Percentiles rank a stretch among this genome's conserved stretches.
Evolutionary conservation across 2,797 vertebrate genomes (phyloP).

Genomic region (Gorsachius magnificus): DNA sequence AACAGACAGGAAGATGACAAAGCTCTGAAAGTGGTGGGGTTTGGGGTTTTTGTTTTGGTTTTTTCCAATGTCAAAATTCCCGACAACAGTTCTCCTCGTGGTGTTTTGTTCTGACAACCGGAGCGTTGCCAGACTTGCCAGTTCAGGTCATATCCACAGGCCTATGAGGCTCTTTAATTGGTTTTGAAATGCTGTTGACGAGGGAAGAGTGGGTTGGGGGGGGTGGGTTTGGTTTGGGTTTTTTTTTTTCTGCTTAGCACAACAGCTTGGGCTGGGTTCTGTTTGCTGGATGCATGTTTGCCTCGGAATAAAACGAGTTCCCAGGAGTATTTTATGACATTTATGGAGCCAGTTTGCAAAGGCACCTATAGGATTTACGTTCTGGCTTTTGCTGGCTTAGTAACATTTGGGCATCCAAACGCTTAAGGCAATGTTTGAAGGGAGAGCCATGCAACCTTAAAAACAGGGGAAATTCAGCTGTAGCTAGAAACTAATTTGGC

Average conservation of each 20-base stretch:
- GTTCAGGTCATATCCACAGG: neutral
- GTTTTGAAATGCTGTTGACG: neutral
- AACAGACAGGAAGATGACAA: slow-evolving; percentile 10
- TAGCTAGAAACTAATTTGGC: neutral
- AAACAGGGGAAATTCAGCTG: neutral
- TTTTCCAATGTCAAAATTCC: neutral
- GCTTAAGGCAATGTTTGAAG: neutral
- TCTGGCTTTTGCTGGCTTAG: neutral
- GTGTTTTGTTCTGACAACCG: neutral
- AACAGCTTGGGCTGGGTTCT: neutral
- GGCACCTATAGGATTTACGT: neutral
- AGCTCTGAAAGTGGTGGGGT: neutral
- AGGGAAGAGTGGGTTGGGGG: neutral
- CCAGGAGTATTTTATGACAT: neutral
- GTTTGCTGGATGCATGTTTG: neutral
- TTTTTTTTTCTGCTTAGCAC: neutral
- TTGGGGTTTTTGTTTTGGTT: neutral
- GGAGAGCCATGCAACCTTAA: neutral
- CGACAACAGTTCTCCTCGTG: neutral
- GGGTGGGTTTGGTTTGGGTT: no score
- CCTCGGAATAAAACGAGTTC: neutral
- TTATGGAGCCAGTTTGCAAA: neutral
- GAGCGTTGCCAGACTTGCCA: neutral
- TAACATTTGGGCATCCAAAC: neutral
- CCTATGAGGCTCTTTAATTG: neutral